Base-by-base conservation (phyloP, 2,797 vertebrate species). In the Rachycentron canadum region DNA sequence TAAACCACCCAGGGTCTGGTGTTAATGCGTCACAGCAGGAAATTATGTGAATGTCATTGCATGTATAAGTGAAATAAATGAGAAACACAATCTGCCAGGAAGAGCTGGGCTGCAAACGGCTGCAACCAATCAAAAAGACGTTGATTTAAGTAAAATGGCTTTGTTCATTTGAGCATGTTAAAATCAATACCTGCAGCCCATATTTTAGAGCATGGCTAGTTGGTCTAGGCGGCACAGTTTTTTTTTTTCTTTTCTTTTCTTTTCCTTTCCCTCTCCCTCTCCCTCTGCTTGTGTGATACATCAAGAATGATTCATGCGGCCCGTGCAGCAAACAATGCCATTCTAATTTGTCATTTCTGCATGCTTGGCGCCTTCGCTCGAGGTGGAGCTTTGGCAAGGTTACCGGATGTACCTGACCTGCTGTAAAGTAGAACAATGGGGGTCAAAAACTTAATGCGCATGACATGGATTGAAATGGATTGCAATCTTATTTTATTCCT, bases 31-130 rank as follows among this genome's bases (percentile, higher is more conserved):
- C 49, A 55, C 84, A 84, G 80, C 81, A 84, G 90, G 89, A 92
- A 92, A 92, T 91, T 85, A 92, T 87, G 82, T 88, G 87, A 91
- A 91, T 91, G 84, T 90, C 88, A 88, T 78, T 86, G 91, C 81
- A 91, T 91, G 84, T 84, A 85, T 86, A 90, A 88, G 83, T 86
- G 63, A 89, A 91, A 89, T 82, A 86, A 90, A 91, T 88, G 85
- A 88, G 85, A 87, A 82, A 66, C 80, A 49, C 64, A 81, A 77
- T 78, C 49, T 75, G 56, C 71, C 32, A 50, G 58, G 68, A 63
- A 53, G 71, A 80, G 61, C 34, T 19, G 38, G 68, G 76, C 73
- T 84, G 58, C 82, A 38, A 67, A 58, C 9, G 21, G 25, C 72
- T 61, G 52, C 57, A 78, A 63, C 67, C 36, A 60, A 59, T 85